phyloP scores from a whole-genome alignment of 2,113 vertebrate species.

The Origma solitaria region DNA sequence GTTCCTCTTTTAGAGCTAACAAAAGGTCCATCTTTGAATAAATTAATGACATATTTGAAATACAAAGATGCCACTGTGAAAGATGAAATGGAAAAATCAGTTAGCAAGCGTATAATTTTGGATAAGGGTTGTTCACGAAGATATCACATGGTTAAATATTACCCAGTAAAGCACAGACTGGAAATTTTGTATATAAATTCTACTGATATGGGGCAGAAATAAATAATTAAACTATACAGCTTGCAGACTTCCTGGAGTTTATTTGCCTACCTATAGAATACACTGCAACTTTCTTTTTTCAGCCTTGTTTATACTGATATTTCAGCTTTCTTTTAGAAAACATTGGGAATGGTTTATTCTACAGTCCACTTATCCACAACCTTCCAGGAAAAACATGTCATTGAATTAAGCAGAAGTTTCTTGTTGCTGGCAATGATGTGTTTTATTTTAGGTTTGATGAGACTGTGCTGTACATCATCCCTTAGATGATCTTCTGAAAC shows the following conservation, averaged over 20 bases:
- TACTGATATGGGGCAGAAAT: not conserved
- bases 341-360: not conserved
- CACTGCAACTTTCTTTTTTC: not conserved
- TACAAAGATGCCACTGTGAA: not conserved
- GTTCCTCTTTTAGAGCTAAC: not conserved
- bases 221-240: not conserved
- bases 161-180: not conserved
- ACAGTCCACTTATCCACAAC: not conserved
- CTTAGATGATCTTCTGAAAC: not conserved
- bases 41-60: not conserved
- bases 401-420: not conserved
- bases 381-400: not conserved
- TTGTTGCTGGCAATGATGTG: not conserved
- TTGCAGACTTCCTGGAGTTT: not conserved
- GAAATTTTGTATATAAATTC: not conserved
- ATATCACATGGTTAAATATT: not conserved
- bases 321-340: not conserved
- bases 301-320: not conserved
- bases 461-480: not conserved
- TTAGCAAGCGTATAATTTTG: not conserved
- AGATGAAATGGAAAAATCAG: not conserved
- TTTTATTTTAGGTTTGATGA: not conserved
- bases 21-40: not conserved
- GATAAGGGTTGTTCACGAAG: fast-evolving
- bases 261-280: not conserved